Conservation (phyloP, 2,888 invertebrate genomes). For the Pemphredon lugubris region DNA sequence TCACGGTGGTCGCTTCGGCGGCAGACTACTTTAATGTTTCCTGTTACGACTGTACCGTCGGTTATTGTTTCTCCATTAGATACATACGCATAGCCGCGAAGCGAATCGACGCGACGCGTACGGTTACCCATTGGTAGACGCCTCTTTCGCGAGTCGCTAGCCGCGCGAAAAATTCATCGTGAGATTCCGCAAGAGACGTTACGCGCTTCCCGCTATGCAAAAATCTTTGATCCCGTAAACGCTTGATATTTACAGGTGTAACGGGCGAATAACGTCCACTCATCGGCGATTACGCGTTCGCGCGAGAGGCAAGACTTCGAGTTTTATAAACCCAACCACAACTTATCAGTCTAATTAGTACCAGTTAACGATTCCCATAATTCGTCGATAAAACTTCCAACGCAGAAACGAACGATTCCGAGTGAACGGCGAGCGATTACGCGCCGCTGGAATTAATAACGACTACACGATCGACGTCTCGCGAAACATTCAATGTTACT, state of each 20-base stretch:
- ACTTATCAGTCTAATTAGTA: no score
- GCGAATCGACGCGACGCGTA: not conserved
- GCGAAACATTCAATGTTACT: conserved; percentile 35
- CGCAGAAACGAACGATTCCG: no score
- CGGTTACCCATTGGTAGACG: not conserved
- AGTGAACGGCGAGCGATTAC: no score
- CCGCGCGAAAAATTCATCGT: conserved; percentile 20
- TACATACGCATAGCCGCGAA: conserved; percentile 53
- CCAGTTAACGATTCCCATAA: no score
- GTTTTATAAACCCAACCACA: no score
- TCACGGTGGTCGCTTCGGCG: conserved; percentile 22
- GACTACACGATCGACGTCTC: conserved; percentile 26
- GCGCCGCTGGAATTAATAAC: conserved; percentile 22
- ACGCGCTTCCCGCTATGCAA: not conserved
- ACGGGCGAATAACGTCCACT: not conserved
- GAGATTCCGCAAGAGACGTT: not conserved
- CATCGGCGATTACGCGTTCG: not conserved
- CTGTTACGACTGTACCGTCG: conserved; percentile 45
- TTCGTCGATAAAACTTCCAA: no score
- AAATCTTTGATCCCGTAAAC: not conserved
- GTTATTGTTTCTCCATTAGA: conserved; percentile 73
- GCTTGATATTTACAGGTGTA: not conserved
- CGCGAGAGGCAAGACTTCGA: no score
- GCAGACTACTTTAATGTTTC: conserved; percentile 49
- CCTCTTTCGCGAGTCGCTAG: no score